Conservation (phyloP, 2,113 vertebrate genomes). For the Larimichthys polyactis region DNA sequence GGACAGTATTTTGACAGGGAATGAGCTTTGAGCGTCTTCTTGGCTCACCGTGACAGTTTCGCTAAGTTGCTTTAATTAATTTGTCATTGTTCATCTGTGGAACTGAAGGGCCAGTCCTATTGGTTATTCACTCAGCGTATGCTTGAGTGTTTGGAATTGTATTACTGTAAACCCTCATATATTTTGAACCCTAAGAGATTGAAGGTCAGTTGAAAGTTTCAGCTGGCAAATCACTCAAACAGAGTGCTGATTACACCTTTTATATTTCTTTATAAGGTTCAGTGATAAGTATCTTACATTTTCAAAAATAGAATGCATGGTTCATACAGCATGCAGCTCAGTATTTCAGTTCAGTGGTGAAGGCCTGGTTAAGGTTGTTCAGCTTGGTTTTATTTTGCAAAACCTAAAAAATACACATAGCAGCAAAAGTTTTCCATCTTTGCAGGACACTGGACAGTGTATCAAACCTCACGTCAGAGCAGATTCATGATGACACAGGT, state of each 20-base stretch:
- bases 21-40: conserved; percentile 56
- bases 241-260: not conserved
- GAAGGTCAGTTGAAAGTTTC: not conserved
- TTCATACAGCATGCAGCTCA: no score
- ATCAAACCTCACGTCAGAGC: no score
- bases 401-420: no score
- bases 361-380: no score
- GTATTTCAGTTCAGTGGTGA: no score
- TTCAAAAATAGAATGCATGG: no score
- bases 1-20: conserved; percentile 68
- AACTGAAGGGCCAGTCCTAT: conserved; percentile 53
- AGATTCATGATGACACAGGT: no score
- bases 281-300: no score
- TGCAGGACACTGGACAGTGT: no score
- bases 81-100: conserved; percentile 71
- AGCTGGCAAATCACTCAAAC: not conserved
- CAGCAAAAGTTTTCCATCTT: no score
- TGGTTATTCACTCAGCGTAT: not conserved
- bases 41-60: conserved; percentile 38
- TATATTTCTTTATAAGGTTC: no score
- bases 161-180: conserved; percentile 15
- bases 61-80: conserved; percentile 72
- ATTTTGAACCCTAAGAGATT: conserved; percentile 20
- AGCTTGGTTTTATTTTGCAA: no score
- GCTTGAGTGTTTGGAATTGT: not conserved